Evolutionary conservation across 2,113 vertebrate species (phyloP).

Genomic region (Saccopteryx bilineata): DNA sequence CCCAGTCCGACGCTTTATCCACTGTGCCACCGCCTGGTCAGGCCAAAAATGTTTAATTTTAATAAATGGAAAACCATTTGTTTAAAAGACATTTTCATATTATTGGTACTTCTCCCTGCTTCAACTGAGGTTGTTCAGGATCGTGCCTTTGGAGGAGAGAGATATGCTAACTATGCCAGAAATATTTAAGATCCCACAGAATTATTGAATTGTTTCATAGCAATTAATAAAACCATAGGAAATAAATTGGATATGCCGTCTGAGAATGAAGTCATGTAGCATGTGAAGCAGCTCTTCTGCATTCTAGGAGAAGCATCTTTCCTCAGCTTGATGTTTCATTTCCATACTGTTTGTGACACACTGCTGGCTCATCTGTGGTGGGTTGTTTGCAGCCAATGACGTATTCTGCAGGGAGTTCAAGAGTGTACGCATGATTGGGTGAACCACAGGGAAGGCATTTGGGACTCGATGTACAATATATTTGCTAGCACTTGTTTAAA

Average conservation of each 20-base stretch:
- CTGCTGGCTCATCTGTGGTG: background rate
- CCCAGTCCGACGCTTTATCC: too few species aligned
- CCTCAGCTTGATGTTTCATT: background rate
- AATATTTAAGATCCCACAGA: constrained; percentile 9
- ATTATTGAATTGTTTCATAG: background rate
- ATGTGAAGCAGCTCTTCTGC: background rate
- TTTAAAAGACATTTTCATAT: constrained; percentile 63
- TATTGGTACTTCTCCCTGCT: background rate
- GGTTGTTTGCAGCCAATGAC: background rate
- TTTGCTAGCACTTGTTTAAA: background rate
- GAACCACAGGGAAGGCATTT: background rate
- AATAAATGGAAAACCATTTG: background rate
- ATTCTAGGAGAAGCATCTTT: background rate
- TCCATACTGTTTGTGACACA: background rate
- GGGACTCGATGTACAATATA: background rate
- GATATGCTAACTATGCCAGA: background rate
- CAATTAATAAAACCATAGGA: background rate
- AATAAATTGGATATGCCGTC: background rate
- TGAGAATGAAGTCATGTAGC: background rate
- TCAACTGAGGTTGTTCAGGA: constrained; percentile 4
- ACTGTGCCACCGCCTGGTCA: too few species aligned
- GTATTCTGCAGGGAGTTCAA: background rate
- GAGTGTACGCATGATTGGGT: background rate
- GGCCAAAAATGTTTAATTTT: constrained; percentile 44
- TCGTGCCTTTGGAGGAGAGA: background rate